These are phyloP conservation scores for Polydrusus pterygomalis DNA, from an alignment of 2,888 invertebrate species.

Conservation along the genomic window DNA sequence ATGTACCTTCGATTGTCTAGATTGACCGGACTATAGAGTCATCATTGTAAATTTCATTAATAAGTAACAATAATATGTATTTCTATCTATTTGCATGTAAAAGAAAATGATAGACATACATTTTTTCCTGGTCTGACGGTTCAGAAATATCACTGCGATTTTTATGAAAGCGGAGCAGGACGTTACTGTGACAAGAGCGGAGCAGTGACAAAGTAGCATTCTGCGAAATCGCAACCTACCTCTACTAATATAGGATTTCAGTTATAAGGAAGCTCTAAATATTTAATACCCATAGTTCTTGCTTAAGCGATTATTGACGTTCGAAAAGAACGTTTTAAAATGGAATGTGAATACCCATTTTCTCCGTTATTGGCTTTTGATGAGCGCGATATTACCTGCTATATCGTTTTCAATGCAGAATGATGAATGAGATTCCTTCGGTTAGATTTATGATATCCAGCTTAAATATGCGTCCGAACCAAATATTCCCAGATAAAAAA, in stretches of 20 bases:
- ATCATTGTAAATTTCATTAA: too few species aligned
- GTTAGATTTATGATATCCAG: constrained; percentile 47
- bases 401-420: constrained; percentile 39
- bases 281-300: background rate
- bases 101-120: too few species aligned
- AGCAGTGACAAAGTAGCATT: too few species aligned
- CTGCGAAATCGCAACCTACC: too few species aligned
- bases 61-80: too few species aligned
- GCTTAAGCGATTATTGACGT: background rate
- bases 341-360: constrained; percentile 44
- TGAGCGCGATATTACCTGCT: constrained; percentile 45
- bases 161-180: too few species aligned
- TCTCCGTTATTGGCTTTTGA: constrained; percentile 37
- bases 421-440: constrained; percentile 44
- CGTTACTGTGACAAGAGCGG: too few species aligned
- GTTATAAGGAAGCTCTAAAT: background rate
- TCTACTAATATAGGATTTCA: background rate
- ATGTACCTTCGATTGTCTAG: too few species aligned
- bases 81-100: too few species aligned
- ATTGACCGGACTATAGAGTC: too few species aligned
- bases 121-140: too few species aligned
- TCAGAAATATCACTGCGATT: too few species aligned
- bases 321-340: constrained; percentile 33
- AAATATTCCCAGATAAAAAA: constrained; percentile 31
- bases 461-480: constrained; percentile 42